These are phyloP conservation scores for Herpailurus yagouaroundi DNA, from an alignment of 2,113 vertebrate genomes.

Conservation along the genomic window DNA sequence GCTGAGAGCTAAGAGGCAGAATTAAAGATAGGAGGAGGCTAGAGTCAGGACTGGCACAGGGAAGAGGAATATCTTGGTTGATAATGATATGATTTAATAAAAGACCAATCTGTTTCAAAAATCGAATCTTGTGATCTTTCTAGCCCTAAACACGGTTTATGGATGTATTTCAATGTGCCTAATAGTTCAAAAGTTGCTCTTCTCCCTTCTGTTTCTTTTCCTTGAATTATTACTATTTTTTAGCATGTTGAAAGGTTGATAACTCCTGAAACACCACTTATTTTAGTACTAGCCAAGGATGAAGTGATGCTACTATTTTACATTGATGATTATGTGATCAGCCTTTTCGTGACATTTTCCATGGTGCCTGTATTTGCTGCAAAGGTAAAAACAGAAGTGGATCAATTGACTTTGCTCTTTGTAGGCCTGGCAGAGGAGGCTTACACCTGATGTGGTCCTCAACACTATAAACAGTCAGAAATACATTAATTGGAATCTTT, in stretches of 20 bases:
- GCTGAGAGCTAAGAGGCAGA: neutral
- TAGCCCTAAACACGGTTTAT: neutral
- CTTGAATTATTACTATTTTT: neutral
- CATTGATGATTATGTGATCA: neutral
- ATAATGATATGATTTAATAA: neutral
- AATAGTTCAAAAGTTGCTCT: neutral
- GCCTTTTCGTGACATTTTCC: neutral
- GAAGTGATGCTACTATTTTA: neutral
- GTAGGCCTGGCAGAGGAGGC: fast-evolving
- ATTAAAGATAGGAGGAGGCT: neutral
- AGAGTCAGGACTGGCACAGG: neutral
- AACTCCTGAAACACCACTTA: neutral
- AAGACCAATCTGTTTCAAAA: neutral
- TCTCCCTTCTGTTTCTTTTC: neutral
- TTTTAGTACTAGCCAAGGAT: neutral
- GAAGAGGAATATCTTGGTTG: neutral
- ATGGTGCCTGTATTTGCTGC: neutral
- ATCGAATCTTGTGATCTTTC: neutral
- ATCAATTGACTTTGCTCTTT: neutral
- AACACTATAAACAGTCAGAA: neutral
- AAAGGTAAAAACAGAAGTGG: neutral
- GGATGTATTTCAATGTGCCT: neutral
- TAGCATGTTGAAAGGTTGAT: neutral
- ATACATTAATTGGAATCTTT: neutral
- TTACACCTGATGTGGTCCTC: neutral